Conservation (phyloP, 2,113 vertebrate genomes). For the Puma concolor region DNA sequence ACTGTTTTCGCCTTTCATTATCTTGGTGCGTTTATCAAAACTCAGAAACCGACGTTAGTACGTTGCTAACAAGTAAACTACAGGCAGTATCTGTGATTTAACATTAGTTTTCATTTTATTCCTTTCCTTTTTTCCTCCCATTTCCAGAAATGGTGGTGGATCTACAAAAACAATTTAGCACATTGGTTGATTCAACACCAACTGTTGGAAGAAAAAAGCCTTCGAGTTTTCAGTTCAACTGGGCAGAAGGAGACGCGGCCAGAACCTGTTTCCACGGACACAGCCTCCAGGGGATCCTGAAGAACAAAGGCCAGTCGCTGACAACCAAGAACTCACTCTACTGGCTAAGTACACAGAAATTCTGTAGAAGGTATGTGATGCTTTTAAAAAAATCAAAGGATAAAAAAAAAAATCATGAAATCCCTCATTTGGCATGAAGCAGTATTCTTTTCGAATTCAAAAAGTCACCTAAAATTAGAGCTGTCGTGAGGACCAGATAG, state of each 20-base stretch:
- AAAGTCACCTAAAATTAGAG: neutral
- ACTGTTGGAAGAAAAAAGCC: slow-evolving; percentile 71
- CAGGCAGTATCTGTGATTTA: neutral
- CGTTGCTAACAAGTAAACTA: neutral
- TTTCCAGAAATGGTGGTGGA: slow-evolving; percentile 89
- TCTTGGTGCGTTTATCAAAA: neutral
- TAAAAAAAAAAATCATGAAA: neutral
- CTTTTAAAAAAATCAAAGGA: neutral
- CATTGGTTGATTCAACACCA: slow-evolving; percentile 79
- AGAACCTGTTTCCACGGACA: slow-evolving; percentile 88
- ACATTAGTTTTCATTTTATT: neutral
- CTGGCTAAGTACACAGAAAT: slow-evolving; percentile 89
- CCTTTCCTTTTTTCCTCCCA: slow-evolving; percentile 42
- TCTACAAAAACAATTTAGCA: slow-evolving; percentile 89
- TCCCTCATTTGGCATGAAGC: neutral
- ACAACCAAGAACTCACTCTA: slow-evolving; percentile 85
- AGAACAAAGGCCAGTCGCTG: slow-evolving; percentile 71
- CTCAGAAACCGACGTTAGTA: neutral
- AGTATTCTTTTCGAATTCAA: neutral
- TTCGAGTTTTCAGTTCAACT: slow-evolving; percentile 92
- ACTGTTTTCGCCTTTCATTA: neutral
- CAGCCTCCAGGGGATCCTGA: slow-evolving; percentile 86
- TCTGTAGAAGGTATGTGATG: slow-evolving; percentile 80
- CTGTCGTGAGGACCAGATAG: neutral
- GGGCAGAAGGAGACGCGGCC: slow-evolving; percentile 86